These are phyloP conservation scores for Paraescarpia echinospica DNA, from an alignment of 1,140 invertebrate species.

Conservation along the genomic window DNA sequence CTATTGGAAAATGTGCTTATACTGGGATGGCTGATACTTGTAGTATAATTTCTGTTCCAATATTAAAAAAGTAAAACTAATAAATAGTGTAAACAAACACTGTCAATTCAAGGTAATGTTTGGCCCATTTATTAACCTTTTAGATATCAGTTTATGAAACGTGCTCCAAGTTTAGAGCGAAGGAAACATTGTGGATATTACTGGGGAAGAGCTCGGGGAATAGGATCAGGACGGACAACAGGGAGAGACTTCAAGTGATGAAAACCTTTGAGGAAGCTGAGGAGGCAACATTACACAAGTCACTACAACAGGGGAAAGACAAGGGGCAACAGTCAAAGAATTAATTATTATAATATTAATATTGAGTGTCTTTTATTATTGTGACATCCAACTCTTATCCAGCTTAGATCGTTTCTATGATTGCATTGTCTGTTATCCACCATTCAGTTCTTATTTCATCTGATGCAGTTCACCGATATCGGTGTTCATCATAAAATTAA, in stretches of 20 bases:
- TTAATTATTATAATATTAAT: neutral
- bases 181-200: neutral
- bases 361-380: neutral
- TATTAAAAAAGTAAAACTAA: too few species aligned
- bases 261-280: neutral
- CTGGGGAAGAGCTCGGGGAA: neutral
- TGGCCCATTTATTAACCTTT: too few species aligned
- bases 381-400: too few species aligned
- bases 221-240: neutral
- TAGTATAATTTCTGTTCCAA: too few species aligned
- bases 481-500: too few species aligned
- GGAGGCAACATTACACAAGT: neutral
- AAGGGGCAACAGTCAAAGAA: neutral
- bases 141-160: too few species aligned
- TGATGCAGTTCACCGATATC: conserved; percentile 9
- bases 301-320: neutral
- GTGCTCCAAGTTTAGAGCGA: too few species aligned
- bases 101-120: too few species aligned
- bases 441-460: neutral
- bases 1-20: too few species aligned
- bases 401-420: too few species aligned
- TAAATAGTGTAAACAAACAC: too few species aligned
- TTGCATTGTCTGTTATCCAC: neutral
- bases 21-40: too few species aligned
- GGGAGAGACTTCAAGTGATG: neutral